phyloP scores from a whole-genome alignment of 2,888 invertebrate genomes.

The Yponomeuta sedellus region DNA sequence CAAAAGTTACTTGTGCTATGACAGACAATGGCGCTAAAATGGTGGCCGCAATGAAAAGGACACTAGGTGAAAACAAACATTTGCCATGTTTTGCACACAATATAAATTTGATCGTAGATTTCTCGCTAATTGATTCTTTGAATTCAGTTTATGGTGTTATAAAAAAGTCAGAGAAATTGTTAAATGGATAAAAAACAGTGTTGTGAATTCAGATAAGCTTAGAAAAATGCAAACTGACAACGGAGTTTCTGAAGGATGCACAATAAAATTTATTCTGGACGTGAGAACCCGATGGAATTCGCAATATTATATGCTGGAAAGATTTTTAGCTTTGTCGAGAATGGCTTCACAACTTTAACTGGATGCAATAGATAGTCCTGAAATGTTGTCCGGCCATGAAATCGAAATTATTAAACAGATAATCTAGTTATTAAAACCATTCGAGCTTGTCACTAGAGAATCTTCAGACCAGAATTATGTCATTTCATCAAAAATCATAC shows the following conservation, averaged over 20 bases:
- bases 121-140: conserved; percentile 6
- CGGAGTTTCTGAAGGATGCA: conserved; percentile 3
- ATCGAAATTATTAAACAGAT: conserved; percentile 19
- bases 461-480: conserved; percentile 15
- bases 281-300: conserved; percentile 19
- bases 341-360: conserved; percentile 21
- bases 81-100: conserved; percentile 20
- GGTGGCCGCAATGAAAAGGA: conserved; percentile 18
- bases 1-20: conserved; percentile 11
- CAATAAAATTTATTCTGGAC: conserved; percentile 18
- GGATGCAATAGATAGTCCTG: conserved; percentile 20
- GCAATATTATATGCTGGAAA: conserved; percentile 19
- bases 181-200: conserved; percentile 16
- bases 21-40: conserved; percentile 20
- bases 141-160: conserved; percentile 11
- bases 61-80: conserved; percentile 19
- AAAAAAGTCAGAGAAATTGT: conserved; percentile 14
- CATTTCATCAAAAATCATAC: conserved; percentile 22
- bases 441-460: conserved; percentile 23
- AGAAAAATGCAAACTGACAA: conserved; percentile 17
- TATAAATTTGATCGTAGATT: conserved; percentile 12
- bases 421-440: conserved; percentile 19
- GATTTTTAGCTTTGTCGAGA: conserved; percentile 19
- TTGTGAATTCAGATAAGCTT: conserved; percentile 16
- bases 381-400: conserved; percentile 19